These are phyloP conservation scores for Corbicula japonica DNA, from an alignment of 2,888 invertebrate species.

Conservation along the genomic window DNA sequence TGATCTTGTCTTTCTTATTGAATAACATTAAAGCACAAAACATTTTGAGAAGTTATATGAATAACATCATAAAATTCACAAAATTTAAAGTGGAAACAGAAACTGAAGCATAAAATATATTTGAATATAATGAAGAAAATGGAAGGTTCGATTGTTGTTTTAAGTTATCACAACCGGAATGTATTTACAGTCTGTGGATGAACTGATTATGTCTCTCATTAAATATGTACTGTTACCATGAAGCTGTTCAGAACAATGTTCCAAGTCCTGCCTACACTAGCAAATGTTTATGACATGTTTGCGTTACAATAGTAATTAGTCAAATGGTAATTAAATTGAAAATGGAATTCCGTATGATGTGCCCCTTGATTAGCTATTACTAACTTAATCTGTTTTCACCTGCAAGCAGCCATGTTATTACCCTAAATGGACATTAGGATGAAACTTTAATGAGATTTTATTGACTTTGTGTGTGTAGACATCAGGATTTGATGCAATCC, in stretches of 20 bases:
- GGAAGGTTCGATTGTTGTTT: too few species aligned
- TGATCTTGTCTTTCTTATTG: too few species aligned
- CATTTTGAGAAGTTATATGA: too few species aligned
- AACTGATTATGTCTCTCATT: too few species aligned
- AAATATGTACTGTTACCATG: not conserved
- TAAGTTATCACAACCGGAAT: too few species aligned
- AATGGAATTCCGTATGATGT: not conserved
- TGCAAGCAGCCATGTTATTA: conserved; percentile 31
- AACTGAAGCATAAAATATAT: too few species aligned
- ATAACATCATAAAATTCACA: too few species aligned
- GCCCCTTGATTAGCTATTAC: not conserved
- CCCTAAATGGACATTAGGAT: conserved; percentile 48
- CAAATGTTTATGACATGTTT: conserved; percentile 13
- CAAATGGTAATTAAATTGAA: conserved; percentile 29
- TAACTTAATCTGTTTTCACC: conserved; percentile 26
- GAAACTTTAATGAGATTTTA: conserved; percentile 44
- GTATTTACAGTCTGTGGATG: too few species aligned
- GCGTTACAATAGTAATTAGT: conserved; percentile 43
- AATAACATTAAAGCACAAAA: too few species aligned
- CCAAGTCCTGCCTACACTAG: conserved; percentile 3
- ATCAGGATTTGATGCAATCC: conserved; percentile 1
- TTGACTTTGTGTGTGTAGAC: conserved; percentile 14
- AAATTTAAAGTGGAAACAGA: too few species aligned
- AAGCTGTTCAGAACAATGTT: not conserved
- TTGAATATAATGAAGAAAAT: too few species aligned